Evolutionary conservation across 2,797 vertebrate genomes (phyloP).

Genomic region (Eulemur coronatus): DNA sequence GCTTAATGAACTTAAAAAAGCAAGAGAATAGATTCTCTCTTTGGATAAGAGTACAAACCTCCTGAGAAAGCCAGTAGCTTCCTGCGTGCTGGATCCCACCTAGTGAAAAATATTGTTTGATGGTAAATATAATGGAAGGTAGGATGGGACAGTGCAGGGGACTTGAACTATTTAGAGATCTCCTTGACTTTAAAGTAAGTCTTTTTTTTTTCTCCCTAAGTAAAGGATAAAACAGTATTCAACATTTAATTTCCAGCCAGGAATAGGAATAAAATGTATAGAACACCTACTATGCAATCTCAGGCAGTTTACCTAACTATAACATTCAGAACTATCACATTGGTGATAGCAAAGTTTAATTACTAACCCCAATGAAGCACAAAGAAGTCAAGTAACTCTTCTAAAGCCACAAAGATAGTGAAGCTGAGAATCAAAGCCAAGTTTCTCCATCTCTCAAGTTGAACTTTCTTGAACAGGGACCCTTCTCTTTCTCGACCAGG

Average conservation of each 20-base stretch:
- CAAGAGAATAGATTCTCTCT: background rate
- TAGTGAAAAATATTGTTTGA: background rate
- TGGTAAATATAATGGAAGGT: background rate
- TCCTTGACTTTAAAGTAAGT: background rate
- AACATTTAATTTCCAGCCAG: background rate
- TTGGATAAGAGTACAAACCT: background rate
- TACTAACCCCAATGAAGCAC: background rate
- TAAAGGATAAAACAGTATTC: background rate
- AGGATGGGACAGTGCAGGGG: background rate
- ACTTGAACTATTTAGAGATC: background rate
- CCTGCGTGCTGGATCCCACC: background rate
- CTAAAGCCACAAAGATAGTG: constrained; percentile 40
- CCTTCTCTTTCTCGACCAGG: background rate
- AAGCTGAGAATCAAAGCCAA: background rate
- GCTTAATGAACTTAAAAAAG: background rate
- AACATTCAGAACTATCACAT: background rate
- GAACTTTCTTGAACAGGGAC: background rate
- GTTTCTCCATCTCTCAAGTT: background rate
- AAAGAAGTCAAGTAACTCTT: background rate
- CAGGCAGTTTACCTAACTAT: background rate
- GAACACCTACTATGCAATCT: background rate
- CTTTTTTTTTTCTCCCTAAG: background rate
- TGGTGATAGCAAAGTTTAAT: background rate
- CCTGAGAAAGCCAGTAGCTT: background rate
- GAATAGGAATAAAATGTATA: background rate